Evolutionary conservation across 2,797 vertebrate genomes (phyloP).

Genomic region (Eptatretus atami): DNA sequence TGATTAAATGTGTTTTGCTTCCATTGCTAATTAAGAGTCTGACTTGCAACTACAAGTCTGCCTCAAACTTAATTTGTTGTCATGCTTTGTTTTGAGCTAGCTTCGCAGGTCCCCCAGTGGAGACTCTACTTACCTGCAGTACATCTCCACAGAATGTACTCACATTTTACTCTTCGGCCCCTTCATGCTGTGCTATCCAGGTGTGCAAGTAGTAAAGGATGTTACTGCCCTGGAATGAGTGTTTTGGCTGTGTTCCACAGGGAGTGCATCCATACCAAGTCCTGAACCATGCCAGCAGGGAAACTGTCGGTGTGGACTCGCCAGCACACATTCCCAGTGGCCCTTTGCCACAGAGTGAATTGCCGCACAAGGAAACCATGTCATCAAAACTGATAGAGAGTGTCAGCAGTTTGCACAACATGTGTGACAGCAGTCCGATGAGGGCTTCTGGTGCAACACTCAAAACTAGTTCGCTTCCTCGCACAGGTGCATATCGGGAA

Average conservation of each 20-base stretch:
- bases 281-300: constrained; percentile 80
- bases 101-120: too few species aligned
- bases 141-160: too few species aligned
- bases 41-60: too few species aligned
- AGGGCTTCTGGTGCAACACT: constrained; percentile 23
- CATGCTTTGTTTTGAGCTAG: too few species aligned
- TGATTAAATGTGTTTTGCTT: too few species aligned
- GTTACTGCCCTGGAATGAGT: too few species aligned
- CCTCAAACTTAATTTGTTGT: too few species aligned
- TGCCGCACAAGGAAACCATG: constrained; percentile 72
- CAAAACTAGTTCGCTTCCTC: constrained; percentile 58
- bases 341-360: constrained; percentile 38
- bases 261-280: constrained; percentile 89
- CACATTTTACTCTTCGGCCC: too few species aligned
- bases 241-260: constrained; percentile 14
- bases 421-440: constrained; percentile 62
- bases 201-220: too few species aligned
- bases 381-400: constrained; percentile 86
- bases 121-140: too few species aligned
- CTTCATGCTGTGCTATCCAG: too few species aligned
- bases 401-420: constrained; percentile 74
- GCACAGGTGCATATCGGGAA: constrained; percentile 27
- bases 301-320: constrained; percentile 66
- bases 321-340: constrained; percentile 46
- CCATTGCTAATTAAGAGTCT: too few species aligned